Base-by-base conservation (phyloP, 1,140 invertebrate species). In the Aphis craccivora region DNA sequence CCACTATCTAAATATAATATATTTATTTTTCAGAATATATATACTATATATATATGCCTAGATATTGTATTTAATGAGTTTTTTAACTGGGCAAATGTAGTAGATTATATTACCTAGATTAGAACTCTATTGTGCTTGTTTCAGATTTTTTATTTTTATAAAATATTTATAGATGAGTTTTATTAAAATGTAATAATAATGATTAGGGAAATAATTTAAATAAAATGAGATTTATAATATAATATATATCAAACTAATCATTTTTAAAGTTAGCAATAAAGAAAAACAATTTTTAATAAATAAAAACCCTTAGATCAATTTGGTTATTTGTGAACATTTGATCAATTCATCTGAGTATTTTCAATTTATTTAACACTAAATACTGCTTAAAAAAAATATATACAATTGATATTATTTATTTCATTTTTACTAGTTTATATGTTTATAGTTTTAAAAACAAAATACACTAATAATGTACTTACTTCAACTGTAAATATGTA, bases 101-200 rank as follows among this genome's bases (percentile, higher is more conserved):
- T 92, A 92, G 90, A 83, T 51, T 51, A 18, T 37, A 51, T 83
- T 37, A 43, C 67, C 67, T 92, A 92, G 90, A 48, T 51, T 92
- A 92, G 67, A 83, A 45, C n/a, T 51, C 45, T 51, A 51, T 92
- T 43, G 43, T 92, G 90, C 67, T 92, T 92, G 67, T 92, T 92
- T 83, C 76, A 92, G 20, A 92, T 92, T 92, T 92, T 92, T 92
- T 92, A 92, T 92, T 92, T 92, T 92, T 92, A 92, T 92, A 92
- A 92, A 92, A 51, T 90, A 60, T 90, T 60, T 90, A 22, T 67
- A 92, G 76, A 92, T 35, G 76, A 81, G 67, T 83, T 83, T 35
- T 48, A 92, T 51, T 55, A 48, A 22, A 88, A 48, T 89, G n/a
- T 89, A 91, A 91, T 51, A n/a, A 83, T 37, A 48, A 48, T 35